phyloP scores from a whole-genome alignment of 2,797 vertebrate species.

The Crocidura indochinensis region DNA sequence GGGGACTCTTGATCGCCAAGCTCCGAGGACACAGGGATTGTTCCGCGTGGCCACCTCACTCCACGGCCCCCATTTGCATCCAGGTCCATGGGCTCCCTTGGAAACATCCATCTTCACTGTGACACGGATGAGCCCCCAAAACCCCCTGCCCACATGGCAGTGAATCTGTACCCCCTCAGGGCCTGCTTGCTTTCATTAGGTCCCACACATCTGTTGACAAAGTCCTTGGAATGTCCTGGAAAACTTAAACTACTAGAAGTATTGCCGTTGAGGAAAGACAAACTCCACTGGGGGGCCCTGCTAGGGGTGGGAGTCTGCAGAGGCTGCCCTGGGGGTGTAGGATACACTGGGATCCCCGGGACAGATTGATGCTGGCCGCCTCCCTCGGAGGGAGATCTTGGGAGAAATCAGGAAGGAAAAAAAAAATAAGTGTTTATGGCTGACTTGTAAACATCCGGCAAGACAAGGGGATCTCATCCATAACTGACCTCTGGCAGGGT shows the following conservation, averaged over 20 bases:
- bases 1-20: no score
- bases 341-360: background rate
- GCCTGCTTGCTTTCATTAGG: conserved; percentile 28
- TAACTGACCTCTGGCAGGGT: no score
- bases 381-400: conserved; percentile 76
- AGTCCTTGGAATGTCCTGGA: background rate
- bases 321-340: background rate
- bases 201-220: conserved; percentile 70
- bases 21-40: no score
- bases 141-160: conserved; percentile 15
- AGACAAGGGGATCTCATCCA: conserved; percentile 14
- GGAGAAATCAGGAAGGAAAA: conserved; percentile 79
- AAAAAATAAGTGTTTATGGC: conserved; percentile 77
- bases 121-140: no score
- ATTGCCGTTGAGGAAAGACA: background rate
- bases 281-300: background rate
- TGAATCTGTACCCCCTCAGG: background rate
- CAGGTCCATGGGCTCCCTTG: no score
- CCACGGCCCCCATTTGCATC: no score
- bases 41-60: no score
- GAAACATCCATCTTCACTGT: no score
- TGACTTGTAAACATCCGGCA: conserved; percentile 70
- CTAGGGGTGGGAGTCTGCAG: background rate
- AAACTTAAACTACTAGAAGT: conserved; percentile 19
- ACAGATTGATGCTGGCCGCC: conserved; percentile 69